A percentile compares a stretch with the other conserved stretches of the same genome.
Conservation (phyloP, 2,888 invertebrate species). For the Lathronympha strigana region DNA sequence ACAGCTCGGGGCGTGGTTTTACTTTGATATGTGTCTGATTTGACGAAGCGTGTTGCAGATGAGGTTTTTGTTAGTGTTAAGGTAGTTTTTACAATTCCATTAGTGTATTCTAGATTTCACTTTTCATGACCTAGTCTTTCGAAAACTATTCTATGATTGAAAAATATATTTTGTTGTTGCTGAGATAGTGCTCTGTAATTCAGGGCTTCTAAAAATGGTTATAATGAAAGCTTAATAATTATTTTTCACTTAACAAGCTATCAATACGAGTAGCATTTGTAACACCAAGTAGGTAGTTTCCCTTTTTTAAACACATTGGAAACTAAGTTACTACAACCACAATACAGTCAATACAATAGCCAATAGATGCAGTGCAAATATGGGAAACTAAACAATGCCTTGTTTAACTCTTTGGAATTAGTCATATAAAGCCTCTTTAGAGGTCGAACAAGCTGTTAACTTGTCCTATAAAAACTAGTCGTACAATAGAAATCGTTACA, state of each 20-base stretch:
- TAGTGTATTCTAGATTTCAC: constrained; percentile 19
- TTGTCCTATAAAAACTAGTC: constrained; percentile 25
- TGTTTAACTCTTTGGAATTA: constrained; percentile 30
- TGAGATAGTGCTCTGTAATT: too few species aligned
- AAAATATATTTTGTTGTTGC: too few species aligned
- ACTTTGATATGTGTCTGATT: too few species aligned
- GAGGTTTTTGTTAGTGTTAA: too few species aligned
- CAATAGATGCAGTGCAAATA: constrained; percentile 33
- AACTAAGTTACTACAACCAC: constrained; percentile 7
- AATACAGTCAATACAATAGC: constrained; percentile 22
- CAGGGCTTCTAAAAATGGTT: too few species aligned
- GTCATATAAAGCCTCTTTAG: constrained; percentile 28
- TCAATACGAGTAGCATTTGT: background rate
- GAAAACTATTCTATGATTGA: background rate
- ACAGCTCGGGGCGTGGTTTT: too few species aligned
- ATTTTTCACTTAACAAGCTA: too few species aligned
- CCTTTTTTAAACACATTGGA: constrained; percentile 7
- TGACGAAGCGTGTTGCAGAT: too few species aligned
- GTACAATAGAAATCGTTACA: constrained; percentile 6
- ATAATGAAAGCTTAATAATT: too few species aligned
- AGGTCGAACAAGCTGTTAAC: constrained; percentile 21
- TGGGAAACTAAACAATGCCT: constrained; percentile 37
- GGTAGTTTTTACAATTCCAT: constrained; percentile 10
- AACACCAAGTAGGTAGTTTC: constrained; percentile 7
- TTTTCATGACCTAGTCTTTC: constrained; percentile 18